Conservation (phyloP, 2,797 vertebrate genomes). For the Sternarchorhynchus goeldii region DNA sequence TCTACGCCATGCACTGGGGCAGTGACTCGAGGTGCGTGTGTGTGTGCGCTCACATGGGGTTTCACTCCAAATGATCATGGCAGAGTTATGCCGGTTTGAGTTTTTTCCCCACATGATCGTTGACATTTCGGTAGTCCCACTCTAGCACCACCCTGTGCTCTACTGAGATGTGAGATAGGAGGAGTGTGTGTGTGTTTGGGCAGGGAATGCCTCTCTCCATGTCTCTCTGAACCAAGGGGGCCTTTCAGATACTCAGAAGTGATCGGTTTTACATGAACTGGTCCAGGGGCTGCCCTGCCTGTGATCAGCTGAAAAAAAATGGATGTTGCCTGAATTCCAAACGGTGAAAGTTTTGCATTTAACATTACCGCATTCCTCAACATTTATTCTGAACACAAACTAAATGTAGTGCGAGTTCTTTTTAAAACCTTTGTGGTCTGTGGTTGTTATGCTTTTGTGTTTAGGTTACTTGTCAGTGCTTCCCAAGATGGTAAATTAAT, state of each 20-base stretch:
- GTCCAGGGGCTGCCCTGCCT: not conserved
- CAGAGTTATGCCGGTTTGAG: not conserved
- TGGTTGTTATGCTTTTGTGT: conserved; percentile 24
- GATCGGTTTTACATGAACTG: conserved; percentile 45
- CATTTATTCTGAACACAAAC: too few species aligned
- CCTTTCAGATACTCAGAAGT: not conserved
- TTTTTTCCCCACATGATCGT: not conserved
- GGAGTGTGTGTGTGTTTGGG: not conserved
- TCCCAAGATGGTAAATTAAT: conserved; percentile 91
- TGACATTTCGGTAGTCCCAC: not conserved
- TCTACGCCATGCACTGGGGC: conserved; percentile 99
- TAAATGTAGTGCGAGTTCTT: not conserved
- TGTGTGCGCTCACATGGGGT: not conserved
- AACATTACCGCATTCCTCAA: not conserved
- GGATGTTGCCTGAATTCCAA: conserved; percentile 21
- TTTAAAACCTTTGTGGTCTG: not conserved
- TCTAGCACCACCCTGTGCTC: not conserved
- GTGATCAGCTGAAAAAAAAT: not conserved
- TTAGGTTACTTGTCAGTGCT: conserved; percentile 86
- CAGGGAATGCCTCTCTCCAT: not conserved
- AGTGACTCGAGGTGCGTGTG: conserved; percentile 89
- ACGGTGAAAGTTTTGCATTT: conserved; percentile 16
- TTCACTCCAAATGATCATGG: not conserved
- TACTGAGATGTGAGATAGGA: conserved; percentile 12
- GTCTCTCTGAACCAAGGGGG: not conserved